Percentiles rank a stretch among this genome's conserved stretches.
phyloP scores from a whole-genome alignment of 2,113 vertebrate genomes.

The Columba janthina region DNA sequence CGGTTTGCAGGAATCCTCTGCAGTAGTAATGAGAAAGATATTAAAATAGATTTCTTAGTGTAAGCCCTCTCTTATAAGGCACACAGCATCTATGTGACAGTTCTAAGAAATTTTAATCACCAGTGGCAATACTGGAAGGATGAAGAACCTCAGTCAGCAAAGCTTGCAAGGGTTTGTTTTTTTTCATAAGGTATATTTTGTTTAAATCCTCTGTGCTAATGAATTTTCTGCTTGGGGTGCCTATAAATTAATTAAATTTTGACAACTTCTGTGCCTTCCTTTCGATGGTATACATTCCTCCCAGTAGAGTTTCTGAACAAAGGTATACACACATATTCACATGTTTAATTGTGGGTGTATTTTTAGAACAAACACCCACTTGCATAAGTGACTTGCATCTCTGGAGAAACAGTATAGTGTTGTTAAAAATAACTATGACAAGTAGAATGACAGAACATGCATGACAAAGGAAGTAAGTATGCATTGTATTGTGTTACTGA shows the following conservation, averaged over 20 bases:
- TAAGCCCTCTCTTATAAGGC: not conserved
- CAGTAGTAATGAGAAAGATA: not conserved
- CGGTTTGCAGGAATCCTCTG: not conserved
- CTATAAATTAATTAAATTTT: not conserved
- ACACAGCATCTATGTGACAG: not conserved
- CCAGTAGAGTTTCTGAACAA: not conserved
- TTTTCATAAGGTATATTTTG: not conserved
- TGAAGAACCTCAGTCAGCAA: not conserved
- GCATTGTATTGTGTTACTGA: not conserved
- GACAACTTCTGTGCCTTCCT: not conserved
- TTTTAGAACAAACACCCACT: constrained; percentile 13
- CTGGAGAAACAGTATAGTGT: not conserved
- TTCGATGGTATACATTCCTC: not conserved
- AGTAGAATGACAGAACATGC: not conserved
- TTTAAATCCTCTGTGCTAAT: not conserved
- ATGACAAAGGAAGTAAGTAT: not conserved
- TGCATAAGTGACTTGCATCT: not conserved
- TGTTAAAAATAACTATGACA: not conserved
- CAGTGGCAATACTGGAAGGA: not conserved
- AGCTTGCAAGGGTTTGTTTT: not conserved
- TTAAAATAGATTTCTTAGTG: constrained; percentile 1
- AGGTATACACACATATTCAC: not conserved
- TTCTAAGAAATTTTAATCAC: not conserved
- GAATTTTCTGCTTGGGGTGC: not conserved
- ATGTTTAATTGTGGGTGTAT: not conserved